A percentile compares a stretch with the other conserved stretches of the same genome.
phyloP scores from a whole-genome alignment of 2,888 invertebrate genomes.

The Caenorhabditis angaria region DNA sequence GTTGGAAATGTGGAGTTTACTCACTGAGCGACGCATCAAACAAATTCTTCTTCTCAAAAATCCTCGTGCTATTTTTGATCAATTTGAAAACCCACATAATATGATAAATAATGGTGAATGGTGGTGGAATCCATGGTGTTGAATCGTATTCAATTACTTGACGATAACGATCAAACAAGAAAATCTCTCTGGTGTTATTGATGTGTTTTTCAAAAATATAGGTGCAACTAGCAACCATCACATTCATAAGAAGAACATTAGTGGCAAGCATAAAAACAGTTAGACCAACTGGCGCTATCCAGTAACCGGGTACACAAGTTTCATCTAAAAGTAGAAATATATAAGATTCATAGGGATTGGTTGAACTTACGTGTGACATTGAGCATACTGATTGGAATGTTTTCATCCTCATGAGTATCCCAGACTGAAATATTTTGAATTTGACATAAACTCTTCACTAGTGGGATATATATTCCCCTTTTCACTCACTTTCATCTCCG shows the following conservation, averaged over 20 bases:
- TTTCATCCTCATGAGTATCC: conserved; percentile 54
- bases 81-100: conserved; percentile 43
- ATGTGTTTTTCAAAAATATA: conserved; percentile 81
- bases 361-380: conserved; percentile 49
- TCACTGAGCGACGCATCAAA: conserved; percentile 63
- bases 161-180: conserved; percentile 98
- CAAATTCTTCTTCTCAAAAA: conserved; percentile 46
- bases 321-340: conserved; percentile 35
- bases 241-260: conserved; percentile 93
- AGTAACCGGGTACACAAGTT: conserved; percentile 74
- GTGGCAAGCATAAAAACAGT: conserved; percentile 89
- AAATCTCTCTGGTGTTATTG: conserved; percentile 93
- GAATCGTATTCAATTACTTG: conserved; percentile 93
- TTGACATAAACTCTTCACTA: neutral
- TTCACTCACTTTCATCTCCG: conserved; percentile 64
- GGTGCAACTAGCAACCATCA: conserved; percentile 90
- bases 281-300: conserved; percentile 83
- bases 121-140: conserved; percentile 93
- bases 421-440: conserved; percentile 43
- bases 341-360: neutral
- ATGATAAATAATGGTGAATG: conserved; percentile 67
- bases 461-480: neutral
- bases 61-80: conserved; percentile 29
- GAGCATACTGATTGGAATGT: conserved; percentile 49
- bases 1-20: conserved; percentile 76